Evolutionary conservation across 1,140 invertebrate genomes (phyloP).

Genomic region (Hetaerina americana): DNA sequence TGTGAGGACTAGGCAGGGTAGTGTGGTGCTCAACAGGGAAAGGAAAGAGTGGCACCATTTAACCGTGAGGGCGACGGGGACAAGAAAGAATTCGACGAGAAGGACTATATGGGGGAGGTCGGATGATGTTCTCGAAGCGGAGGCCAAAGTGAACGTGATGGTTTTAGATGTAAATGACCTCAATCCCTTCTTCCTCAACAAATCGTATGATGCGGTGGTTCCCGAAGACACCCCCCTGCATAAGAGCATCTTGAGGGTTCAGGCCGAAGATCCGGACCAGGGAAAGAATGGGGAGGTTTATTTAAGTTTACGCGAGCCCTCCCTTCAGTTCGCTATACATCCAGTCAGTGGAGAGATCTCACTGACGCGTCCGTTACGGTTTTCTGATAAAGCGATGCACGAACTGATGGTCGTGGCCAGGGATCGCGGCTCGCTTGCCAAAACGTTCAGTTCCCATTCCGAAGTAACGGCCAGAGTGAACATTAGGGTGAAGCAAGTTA

Average conservation of each 20-base stretch:
- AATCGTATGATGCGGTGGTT: constrained; percentile 74
- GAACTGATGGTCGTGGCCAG: constrained; percentile 66
- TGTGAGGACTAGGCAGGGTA: constrained; percentile 69
- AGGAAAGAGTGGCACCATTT: constrained; percentile 70
- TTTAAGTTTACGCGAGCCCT: constrained; percentile 77
- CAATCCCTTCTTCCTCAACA: constrained; percentile 79
- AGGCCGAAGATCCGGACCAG: constrained; percentile 86
- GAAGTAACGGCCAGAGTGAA: constrained; percentile 55
- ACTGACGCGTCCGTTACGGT: constrained; percentile 62
- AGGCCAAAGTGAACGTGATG: constrained; percentile 60
- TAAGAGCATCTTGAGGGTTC: constrained; percentile 56
- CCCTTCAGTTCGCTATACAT: constrained; percentile 79
- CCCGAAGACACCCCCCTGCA: constrained; percentile 79
- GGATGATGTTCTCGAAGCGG: constrained; percentile 42
- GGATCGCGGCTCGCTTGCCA: constrained; percentile 60
- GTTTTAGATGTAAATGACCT: constrained; percentile 85
- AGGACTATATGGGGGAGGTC: constrained; percentile 29
- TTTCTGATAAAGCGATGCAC: constrained; percentile 50
- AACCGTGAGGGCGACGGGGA: constrained; percentile 60
- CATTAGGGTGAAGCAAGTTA: constrained; percentile 71
- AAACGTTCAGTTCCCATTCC: constrained; percentile 32
- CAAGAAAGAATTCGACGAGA: constrained; percentile 24
- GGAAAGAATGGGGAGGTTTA: constrained; percentile 92
- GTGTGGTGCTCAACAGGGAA: constrained; percentile 80
- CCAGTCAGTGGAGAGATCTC: constrained; percentile 81